These are phyloP conservation scores for Drosophila ohnishii DNA, from an alignment of 1,140 invertebrate species.

Conservation along the genomic window DNA sequence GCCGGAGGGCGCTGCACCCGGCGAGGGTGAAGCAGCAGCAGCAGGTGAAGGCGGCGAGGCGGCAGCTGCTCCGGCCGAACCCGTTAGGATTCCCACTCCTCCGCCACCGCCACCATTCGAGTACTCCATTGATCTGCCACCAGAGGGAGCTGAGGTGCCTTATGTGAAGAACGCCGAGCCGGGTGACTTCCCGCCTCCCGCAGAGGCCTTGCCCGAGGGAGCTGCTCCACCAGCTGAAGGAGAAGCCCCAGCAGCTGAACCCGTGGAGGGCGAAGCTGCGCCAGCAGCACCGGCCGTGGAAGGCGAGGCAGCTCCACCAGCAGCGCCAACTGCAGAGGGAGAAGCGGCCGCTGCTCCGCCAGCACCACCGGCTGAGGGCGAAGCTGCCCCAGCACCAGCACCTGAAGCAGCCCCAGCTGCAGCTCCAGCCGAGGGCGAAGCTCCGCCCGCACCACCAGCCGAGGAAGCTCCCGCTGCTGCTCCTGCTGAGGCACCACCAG, in stretches of 20 bases:
- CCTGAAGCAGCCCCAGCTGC: conserved; percentile 54
- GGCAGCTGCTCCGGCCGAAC: conserved; percentile 47
- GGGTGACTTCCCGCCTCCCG: conserved; percentile 70
- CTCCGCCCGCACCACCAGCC: conserved; percentile 32
- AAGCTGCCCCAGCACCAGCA: conserved; percentile 78
- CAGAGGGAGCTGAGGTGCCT: conserved; percentile 83
- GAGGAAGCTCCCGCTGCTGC: conserved; percentile 36
- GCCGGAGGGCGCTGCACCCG: conserved; percentile 27
- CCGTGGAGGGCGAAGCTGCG: conserved; percentile 75
- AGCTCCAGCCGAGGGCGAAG: conserved; percentile 65
- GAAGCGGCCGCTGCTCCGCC: conserved; percentile 57
- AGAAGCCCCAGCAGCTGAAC: conserved; percentile 36
- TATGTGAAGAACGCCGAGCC: conserved; percentile 81
- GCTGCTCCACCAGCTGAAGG: conserved; percentile 70
- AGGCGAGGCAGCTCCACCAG: conserved; percentile 61
- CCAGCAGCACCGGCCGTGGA: conserved; percentile 70
- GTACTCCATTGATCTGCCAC: conserved; percentile 81
- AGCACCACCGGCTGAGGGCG: conserved; percentile 74
- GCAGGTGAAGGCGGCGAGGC: conserved; percentile 29
- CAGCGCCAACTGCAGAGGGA: conserved; percentile 66
- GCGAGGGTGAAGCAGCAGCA: conserved; percentile 36
- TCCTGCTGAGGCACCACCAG: conserved; percentile 56
- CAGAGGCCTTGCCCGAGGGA: conserved; percentile 75
- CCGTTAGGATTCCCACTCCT: conserved; percentile 69
- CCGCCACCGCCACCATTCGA: conserved; percentile 83